Percentiles rank a stretch among this genome's conserved stretches.
Conservation (phyloP, 2,113 vertebrate genomes). For the Tylochromis polylepis region DNA sequence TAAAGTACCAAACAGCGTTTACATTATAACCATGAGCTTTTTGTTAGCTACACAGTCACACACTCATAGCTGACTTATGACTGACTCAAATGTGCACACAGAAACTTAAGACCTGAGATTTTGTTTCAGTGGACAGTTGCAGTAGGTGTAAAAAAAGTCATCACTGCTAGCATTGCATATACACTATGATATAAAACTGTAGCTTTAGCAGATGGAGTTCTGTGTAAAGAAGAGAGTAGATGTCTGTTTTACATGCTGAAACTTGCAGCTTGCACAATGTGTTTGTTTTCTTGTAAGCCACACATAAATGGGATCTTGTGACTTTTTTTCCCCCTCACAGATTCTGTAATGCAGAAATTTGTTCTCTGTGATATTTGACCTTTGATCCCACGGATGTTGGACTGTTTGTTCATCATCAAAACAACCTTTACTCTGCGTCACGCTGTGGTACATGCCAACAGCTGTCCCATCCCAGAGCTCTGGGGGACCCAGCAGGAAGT, state of each 20-base stretch:
- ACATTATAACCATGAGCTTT: background rate
- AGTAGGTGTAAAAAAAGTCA: background rate
- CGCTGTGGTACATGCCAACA: background rate
- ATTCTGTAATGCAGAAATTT: background rate
- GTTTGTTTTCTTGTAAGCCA: background rate
- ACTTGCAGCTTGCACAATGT: constrained; percentile 2
- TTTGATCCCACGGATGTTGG: background rate
- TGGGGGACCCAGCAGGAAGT: background rate
- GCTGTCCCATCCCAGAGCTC: background rate
- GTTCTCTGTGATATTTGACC: background rate
- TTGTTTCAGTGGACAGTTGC: background rate
- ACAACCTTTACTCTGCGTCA: constrained; percentile 19
- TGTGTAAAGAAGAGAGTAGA: background rate
- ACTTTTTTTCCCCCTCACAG: background rate
- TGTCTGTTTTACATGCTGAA: background rate
- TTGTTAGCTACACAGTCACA: background rate
- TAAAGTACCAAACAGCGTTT: background rate
- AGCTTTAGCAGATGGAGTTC: background rate
- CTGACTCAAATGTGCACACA: background rate
- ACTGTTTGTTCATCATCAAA: constrained; percentile 2
- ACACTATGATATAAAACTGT: background rate
- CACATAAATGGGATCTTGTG: background rate
- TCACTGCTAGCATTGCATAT: background rate
- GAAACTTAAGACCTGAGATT: background rate
- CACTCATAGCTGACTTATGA: background rate